phyloP scores from a whole-genome alignment of 2,113 vertebrate species.

The Nyctereutes procyonoides region DNA sequence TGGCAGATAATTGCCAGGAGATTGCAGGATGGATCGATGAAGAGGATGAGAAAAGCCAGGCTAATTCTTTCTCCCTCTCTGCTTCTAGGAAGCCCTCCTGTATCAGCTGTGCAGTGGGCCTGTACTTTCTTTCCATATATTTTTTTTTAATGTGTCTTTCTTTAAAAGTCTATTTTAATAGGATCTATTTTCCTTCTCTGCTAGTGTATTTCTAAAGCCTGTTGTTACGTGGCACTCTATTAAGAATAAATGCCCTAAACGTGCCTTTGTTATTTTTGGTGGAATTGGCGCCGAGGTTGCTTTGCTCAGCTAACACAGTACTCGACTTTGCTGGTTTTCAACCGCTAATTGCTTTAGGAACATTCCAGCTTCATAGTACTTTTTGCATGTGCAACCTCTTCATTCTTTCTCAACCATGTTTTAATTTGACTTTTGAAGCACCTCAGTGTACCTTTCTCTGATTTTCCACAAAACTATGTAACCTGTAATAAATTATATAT shows the following conservation, averaged over 20 bases:
- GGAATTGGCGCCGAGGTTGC: not conserved
- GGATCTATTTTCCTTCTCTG: slow-evolving; percentile 54
- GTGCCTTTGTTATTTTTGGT: not conserved
- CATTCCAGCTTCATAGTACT: not conserved
- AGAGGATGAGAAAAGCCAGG: not conserved
- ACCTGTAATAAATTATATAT: not conserved
- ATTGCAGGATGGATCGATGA: not conserved
- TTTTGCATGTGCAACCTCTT: not conserved
- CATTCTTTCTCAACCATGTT: not conserved
- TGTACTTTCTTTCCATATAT: slow-evolving; percentile 36
- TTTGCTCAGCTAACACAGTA: not conserved
- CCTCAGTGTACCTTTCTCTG: not conserved
- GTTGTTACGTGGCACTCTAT: slow-evolving; percentile 14
- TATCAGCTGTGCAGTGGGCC: not conserved
- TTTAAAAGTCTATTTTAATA: slow-evolving; percentile 68
- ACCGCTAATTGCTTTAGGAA: not conserved
- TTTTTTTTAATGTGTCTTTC: slow-evolving; percentile 12
- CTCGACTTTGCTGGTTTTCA: not conserved
- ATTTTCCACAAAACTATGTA: not conserved
- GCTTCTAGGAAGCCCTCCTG: not conserved
- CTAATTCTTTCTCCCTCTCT: not conserved
- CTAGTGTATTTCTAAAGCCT: slow-evolving; percentile 53
- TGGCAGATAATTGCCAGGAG: not conserved
- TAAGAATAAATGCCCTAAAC: slow-evolving; percentile 25
- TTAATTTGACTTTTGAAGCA: not conserved